Evolutionary conservation across 2,888 invertebrate genomes (phyloP).

Genomic region (Hirtodrosophila trivittata): DNA sequence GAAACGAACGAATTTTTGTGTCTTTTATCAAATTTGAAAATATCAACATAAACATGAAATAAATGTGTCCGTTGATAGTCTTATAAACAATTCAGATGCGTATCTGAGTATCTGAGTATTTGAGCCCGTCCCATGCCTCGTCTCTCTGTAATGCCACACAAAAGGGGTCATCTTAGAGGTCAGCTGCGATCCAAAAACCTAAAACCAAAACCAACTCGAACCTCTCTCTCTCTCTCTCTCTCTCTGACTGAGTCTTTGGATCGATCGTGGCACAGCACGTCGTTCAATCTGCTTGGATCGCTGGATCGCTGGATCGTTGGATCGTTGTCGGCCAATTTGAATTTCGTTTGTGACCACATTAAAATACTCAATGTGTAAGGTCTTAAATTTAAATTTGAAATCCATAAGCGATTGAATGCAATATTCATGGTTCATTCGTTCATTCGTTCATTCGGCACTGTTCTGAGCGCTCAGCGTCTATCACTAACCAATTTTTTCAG

Average conservation of each 20-base stretch:
- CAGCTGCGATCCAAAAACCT: constrained; percentile 39
- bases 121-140: background rate
- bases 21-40: constrained; percentile 76
- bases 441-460: constrained; percentile 25
- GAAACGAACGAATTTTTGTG: constrained; percentile 43
- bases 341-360: constrained; percentile 77
- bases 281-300: constrained; percentile 21
- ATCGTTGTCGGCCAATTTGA: constrained; percentile 62
- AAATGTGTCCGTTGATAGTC: constrained; percentile 80
- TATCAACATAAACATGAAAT: constrained; percentile 81
- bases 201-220: constrained; percentile 13
- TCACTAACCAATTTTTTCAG: constrained; percentile 56
- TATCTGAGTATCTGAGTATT: constrained; percentile 56
- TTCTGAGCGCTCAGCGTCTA: constrained; percentile 1
- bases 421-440: constrained; percentile 70
- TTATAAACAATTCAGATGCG: constrained; percentile 75
- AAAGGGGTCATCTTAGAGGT: constrained; percentile 69
- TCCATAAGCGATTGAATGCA: constrained; percentile 79
- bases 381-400: constrained; percentile 82
- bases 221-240: background rate
- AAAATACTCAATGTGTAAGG: constrained; percentile 81
- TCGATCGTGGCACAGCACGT: constrained; percentile 42
- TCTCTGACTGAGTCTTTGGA: no score
- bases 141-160: constrained; percentile 54
- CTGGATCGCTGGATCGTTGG: constrained; percentile 7